A percentile compares a stretch with the other conserved stretches of the same genome.
Conservation (phyloP, 2,113 vertebrate genomes). For the Martes martes region DNA sequence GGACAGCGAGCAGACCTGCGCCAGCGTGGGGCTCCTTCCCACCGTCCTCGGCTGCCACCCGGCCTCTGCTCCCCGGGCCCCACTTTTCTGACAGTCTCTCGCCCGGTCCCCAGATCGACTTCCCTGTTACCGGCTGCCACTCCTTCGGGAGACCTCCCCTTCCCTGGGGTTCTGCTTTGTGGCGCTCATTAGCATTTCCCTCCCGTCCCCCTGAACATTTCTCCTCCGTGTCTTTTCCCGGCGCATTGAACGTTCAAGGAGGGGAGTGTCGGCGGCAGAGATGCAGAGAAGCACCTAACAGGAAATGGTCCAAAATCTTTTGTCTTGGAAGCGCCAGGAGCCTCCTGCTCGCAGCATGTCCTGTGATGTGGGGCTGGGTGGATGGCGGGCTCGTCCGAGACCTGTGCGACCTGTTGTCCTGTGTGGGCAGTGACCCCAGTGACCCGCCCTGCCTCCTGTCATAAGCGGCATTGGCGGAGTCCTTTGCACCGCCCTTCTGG, state of each 20-base stretch:
- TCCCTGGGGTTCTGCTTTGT: background rate
- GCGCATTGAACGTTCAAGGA: background rate
- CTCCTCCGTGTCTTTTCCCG: background rate
- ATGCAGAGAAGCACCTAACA: background rate
- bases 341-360: background rate
- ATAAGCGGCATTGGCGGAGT: background rate
- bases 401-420: background rate
- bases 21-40: background rate
- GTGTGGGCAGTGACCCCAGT: background rate
- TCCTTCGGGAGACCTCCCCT: background rate
- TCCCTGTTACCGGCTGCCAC: background rate
- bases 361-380: background rate
- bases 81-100: background rate
- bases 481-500: background rate
- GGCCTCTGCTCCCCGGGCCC: background rate
- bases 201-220: background rate
- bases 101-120: background rate
- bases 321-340: background rate
- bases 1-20: background rate
- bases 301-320: background rate
- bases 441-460: accelerated
- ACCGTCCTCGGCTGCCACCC: no score
- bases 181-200: background rate
- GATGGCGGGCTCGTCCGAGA: background rate
- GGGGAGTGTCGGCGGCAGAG: background rate